Conservation (phyloP, 2,888 invertebrate genomes). For the Phasia obesa region DNA sequence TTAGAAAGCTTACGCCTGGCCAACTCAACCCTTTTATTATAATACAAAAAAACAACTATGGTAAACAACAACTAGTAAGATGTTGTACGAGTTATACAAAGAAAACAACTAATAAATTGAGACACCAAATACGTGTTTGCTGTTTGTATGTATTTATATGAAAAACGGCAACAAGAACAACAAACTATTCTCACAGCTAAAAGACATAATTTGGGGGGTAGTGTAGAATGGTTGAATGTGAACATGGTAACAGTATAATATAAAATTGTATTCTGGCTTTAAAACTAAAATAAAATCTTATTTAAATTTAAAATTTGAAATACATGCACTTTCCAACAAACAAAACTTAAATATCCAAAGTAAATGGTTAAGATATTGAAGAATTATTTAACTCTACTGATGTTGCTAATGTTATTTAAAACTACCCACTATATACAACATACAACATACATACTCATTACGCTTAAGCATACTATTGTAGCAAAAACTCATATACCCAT, state of each 20-base stretch:
- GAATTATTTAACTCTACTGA: conserved; percentile 17
- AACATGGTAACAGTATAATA: conserved; percentile 56
- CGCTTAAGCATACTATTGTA: background rate
- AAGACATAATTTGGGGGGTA: conserved; percentile 8
- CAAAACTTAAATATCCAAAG: conserved; percentile 26
- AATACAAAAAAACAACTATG: conserved; percentile 73
- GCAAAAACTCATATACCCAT: background rate
- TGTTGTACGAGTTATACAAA: conserved; percentile 18
- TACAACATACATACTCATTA: conserved; percentile 17
- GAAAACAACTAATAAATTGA: conserved; percentile 65
- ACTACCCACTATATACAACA: conserved; percentile 23
- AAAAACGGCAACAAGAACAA: conserved; percentile 8
- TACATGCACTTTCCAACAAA: conserved; percentile 13
- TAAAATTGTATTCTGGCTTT: conserved; percentile 58
- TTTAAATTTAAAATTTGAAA: conserved; percentile 9
- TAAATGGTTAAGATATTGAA: conserved; percentile 40
- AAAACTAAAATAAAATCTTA: conserved; percentile 13
- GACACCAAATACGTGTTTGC: conserved; percentile 46
- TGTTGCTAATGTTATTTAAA: conserved; percentile 46
- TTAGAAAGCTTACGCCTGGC: conserved; percentile 70
- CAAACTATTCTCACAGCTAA: conserved; percentile 21
- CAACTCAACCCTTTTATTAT: conserved; percentile 29
- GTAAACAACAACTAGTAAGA: conserved; percentile 29
- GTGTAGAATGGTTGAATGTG: background rate
- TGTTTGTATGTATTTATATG: conserved; percentile 9